These are phyloP conservation scores for Lagodon rhomboides DNA, from an alignment of 2,797 vertebrate species.

Conservation along the genomic window DNA sequence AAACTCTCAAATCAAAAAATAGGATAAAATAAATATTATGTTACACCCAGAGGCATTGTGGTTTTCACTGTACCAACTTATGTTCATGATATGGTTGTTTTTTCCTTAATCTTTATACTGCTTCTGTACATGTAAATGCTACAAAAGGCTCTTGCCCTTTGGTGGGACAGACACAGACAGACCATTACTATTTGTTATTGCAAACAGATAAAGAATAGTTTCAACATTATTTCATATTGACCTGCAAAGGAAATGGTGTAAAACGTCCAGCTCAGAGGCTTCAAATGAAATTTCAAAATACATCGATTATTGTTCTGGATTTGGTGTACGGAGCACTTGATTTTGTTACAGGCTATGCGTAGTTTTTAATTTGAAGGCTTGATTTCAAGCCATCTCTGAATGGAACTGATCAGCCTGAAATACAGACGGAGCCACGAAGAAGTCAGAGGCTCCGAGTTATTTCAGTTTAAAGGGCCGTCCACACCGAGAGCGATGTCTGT, in stretches of 20 bases:
- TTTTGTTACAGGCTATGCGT: conserved; percentile 21
- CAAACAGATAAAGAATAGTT: conserved; percentile 44
- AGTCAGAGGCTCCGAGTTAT: conserved; percentile 6
- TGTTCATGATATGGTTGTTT: conserved; percentile 45
- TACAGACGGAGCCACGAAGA: conserved; percentile 13
- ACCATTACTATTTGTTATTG: conserved; percentile 56
- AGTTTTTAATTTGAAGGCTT: conserved; percentile 35
- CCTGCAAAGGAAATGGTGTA: conserved; percentile 31
- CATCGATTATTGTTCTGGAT: conserved; percentile 30
- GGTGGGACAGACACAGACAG: conserved; percentile 34
- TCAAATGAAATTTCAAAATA: conserved; percentile 30
- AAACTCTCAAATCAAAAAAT: conserved; percentile 46
- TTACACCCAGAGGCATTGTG: conserved; percentile 74
- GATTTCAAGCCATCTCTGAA: conserved; percentile 23
- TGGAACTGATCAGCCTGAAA: conserved; percentile 14
- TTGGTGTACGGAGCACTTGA: conserved; percentile 23
- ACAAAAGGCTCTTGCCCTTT: conserved; percentile 47
- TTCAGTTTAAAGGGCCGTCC: too few species aligned
- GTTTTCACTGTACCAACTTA: conserved; percentile 56
- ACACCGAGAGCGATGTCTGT: too few species aligned
- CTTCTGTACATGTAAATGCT: conserved; percentile 47
- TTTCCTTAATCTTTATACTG: background rate
- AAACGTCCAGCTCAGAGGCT: conserved; percentile 28
- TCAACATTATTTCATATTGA: conserved; percentile 20
- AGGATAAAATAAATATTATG: conserved; percentile 67